Percentiles rank a stretch among this genome's conserved stretches.
phyloP scores from a whole-genome alignment of 2,797 vertebrate genomes.

The Rhabdophis nuchalis region DNA sequence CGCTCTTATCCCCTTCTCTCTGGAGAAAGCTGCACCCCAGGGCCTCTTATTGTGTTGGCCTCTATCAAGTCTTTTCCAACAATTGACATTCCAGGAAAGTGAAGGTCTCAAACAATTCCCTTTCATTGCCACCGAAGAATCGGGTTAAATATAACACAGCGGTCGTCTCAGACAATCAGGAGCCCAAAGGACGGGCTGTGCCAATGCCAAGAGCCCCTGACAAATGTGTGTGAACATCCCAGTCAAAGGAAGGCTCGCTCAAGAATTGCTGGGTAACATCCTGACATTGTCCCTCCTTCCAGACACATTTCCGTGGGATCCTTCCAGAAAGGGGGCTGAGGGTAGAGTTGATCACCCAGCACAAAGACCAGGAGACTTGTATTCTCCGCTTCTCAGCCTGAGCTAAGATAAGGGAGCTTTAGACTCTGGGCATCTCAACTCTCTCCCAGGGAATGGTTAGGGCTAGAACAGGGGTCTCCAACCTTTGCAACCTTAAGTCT shows the following conservation, averaged over 20 bases:
- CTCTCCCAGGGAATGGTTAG: neutral
- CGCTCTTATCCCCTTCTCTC: neutral
- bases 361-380: neutral
- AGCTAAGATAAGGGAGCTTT: neutral
- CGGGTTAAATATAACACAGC: constrained; percentile 9
- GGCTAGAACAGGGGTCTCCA: too few relatives aligned
- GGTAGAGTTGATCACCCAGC: neutral
- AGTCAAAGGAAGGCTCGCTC: constrained; percentile 67
- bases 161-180: constrained; percentile 63
- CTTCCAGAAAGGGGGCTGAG: neutral
- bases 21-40: neutral
- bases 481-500: too few relatives aligned
- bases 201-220: constrained; percentile 44
- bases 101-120: constrained; percentile 13
- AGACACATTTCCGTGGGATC: constrained; percentile 53
- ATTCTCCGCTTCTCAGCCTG: neutral
- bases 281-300: constrained; percentile 71
- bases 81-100: neutral
- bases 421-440: neutral
- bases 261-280: constrained; percentile 67
- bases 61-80: neutral
- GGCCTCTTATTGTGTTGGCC: neutral
- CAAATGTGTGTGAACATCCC: constrained; percentile 64
- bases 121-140: neutral
- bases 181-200: constrained; percentile 25